Percentiles rank a stretch among this genome's conserved stretches.
Conservation (phyloP, 2,888 invertebrate species). For the Chironomus tentans region DNA sequence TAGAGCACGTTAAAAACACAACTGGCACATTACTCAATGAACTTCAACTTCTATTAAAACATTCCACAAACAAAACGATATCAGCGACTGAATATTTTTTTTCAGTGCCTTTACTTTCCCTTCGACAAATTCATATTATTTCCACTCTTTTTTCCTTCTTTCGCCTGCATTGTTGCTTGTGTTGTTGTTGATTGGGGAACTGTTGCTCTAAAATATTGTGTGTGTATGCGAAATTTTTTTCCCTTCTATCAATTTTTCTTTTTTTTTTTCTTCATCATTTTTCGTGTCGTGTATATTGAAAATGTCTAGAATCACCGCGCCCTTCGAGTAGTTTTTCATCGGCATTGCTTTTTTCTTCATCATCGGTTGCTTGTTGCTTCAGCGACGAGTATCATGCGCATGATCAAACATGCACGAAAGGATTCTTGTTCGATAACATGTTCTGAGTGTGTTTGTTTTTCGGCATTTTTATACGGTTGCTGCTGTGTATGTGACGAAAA, state of each 20-base stretch:
- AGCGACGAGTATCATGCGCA: background rate
- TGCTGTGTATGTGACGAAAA: background rate
- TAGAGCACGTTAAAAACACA: conserved; percentile 26
- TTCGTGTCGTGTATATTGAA: conserved; percentile 9
- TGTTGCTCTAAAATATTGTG: conserved; percentile 2
- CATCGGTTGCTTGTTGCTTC: conserved; percentile 25
- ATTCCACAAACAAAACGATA: conserved; percentile 26
- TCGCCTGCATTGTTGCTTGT: conserved; percentile 26
- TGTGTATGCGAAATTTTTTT: conserved; percentile 16
- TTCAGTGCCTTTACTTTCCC: background rate
- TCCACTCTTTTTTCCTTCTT: conserved; percentile 13
- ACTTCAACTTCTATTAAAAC: conserved; percentile 27
- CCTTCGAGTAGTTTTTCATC: conserved; percentile 26
- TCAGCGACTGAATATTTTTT: conserved; percentile 25
- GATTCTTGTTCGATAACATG: background rate
- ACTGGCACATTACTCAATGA: conserved; percentile 27
- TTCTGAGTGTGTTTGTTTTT: background rate
- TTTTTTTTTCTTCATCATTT: background rate
- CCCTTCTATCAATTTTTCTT: conserved; percentile 3
- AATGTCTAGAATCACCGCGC: conserved; percentile 27
- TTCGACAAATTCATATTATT: conserved; percentile 2
- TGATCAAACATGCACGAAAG: conserved; percentile 4
- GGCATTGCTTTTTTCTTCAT: conserved; percentile 7
- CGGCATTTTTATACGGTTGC: background rate
- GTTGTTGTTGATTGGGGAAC: conserved; percentile 11